These are phyloP conservation scores for Pan paniscus DNA, from an alignment of 2,113 vertebrate species.

Conservation along the genomic window DNA sequence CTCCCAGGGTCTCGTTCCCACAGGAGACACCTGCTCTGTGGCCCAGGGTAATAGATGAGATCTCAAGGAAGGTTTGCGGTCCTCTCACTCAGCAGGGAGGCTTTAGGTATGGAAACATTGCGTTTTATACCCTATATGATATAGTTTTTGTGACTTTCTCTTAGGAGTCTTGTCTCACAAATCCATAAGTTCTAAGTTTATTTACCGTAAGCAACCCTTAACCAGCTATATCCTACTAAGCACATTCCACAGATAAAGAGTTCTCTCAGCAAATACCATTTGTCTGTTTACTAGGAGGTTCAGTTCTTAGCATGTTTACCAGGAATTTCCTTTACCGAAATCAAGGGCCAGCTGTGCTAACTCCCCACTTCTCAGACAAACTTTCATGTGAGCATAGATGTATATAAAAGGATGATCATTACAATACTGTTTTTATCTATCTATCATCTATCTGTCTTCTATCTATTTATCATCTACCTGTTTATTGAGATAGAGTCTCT, in stretches of 20 bases:
- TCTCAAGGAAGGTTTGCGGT: background rate
- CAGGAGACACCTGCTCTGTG: too few relatives aligned
- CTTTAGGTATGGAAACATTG: background rate
- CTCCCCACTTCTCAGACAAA: background rate
- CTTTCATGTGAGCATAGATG: background rate
- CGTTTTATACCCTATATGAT: background rate
- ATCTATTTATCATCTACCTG: too few relatives aligned
- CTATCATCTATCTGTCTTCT: too few relatives aligned
- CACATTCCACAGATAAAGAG: slow-evolving; percentile 10
- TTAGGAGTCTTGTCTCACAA: background rate
- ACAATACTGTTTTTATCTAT: background rate
- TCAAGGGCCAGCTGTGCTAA: background rate
- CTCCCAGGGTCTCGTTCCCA: background rate
- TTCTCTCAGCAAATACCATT: background rate
- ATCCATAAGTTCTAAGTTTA: background rate
- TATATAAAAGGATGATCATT: background rate
- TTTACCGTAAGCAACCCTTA: background rate
- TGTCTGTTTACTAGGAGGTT: background rate
- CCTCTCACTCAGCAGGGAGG: background rate
- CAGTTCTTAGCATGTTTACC: background rate
- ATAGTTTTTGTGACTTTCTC: background rate
- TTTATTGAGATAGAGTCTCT: too few relatives aligned
- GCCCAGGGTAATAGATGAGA: background rate
- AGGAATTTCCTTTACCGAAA: background rate
- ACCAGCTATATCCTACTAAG: background rate